phyloP scores from a whole-genome alignment of 2,797 vertebrate species.

The Amazonetta brasiliensis region DNA sequence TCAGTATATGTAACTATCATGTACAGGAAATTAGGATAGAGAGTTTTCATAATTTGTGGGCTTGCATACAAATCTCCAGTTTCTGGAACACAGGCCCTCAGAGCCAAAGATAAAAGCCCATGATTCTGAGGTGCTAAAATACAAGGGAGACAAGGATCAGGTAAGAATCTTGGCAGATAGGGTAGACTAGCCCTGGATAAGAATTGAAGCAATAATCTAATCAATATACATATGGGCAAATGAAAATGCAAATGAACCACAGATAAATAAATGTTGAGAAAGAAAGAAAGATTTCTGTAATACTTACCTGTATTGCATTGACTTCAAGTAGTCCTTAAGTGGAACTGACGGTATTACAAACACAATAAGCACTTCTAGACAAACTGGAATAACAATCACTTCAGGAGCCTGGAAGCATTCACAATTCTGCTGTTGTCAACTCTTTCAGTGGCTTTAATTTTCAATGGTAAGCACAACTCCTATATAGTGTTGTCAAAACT shows the following conservation, averaged over 20 bases:
- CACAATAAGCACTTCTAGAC: constrained; percentile 86
- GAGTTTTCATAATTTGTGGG: constrained; percentile 41
- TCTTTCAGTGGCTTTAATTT: constrained; percentile 85
- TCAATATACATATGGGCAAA: constrained; percentile 56
- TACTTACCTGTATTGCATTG: constrained; percentile 73
- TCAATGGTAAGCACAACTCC: constrained; percentile 85
- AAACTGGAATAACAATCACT: constrained; percentile 86
- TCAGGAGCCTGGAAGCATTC: constrained; percentile 79
- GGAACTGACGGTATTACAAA: constrained; percentile 85
- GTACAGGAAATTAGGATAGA: constrained; percentile 29
- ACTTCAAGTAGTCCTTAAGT: constrained; percentile 82
- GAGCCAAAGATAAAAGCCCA: not conserved
- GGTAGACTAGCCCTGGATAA: not conserved
- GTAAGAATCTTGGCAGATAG: not conserved
- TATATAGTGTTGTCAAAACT: constrained; percentile 83
- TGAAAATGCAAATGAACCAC: constrained; percentile 55
- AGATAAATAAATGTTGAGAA: constrained; percentile 26
- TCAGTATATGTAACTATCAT: constrained; percentile 34
- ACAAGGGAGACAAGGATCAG: not conserved
- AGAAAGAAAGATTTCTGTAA: constrained; percentile 71
- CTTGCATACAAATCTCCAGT: constrained; percentile 35
- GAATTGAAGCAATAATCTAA: constrained; percentile 28
- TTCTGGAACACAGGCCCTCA: not conserved
- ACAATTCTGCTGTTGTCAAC: constrained; percentile 85
- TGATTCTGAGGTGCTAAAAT: constrained; percentile 32